A percentile compares a stretch with the other conserved stretches of the same genome.
phyloP scores from a whole-genome alignment of 1,140 invertebrate species.

The Antheraea pernyi region DNA sequence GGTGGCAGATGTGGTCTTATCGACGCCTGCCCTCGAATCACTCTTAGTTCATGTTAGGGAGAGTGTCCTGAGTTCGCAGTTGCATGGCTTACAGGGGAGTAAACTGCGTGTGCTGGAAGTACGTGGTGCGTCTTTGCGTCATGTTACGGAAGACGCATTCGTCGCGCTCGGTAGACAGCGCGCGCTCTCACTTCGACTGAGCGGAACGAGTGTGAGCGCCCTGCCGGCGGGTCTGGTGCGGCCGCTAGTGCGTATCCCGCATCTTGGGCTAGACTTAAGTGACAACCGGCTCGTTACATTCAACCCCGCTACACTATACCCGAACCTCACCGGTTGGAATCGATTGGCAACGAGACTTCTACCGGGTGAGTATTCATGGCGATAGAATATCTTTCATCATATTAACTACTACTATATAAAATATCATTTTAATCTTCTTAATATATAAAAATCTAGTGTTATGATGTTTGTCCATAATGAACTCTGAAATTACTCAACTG shows the following conservation, averaged over 20 bases:
- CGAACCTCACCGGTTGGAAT: constrained; percentile 88
- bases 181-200: constrained; percentile 86
- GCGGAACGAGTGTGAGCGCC: constrained; percentile 84
- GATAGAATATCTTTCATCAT: not conserved
- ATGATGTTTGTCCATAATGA: no score
- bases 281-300: constrained; percentile 87
- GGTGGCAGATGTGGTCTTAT: constrained; percentile 81
- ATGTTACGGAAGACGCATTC: constrained; percentile 84
- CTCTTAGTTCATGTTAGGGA: constrained; percentile 84
- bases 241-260: constrained; percentile 84
- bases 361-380: constrained; percentile 78
- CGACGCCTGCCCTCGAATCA: constrained; percentile 77
- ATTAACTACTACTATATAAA: no score
- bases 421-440: no score
- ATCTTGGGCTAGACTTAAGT: constrained; percentile 87
- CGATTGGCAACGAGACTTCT: constrained; percentile 87
- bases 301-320: constrained; percentile 88
- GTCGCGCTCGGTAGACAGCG: constrained; percentile 79
- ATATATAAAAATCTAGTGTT: no score
- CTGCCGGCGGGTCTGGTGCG: constrained; percentile 87
- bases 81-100: constrained; percentile 81
- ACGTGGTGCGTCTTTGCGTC: constrained; percentile 83
- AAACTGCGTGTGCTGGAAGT: constrained; percentile 88
- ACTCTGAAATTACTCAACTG: no score
- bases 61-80: constrained; percentile 82